Percentiles rank a stretch among this genome's conserved stretches.
These are phyloP conservation scores for Apaloderma vittatum DNA, from an alignment of 2,113 vertebrate species.

Conservation along the genomic window DNA sequence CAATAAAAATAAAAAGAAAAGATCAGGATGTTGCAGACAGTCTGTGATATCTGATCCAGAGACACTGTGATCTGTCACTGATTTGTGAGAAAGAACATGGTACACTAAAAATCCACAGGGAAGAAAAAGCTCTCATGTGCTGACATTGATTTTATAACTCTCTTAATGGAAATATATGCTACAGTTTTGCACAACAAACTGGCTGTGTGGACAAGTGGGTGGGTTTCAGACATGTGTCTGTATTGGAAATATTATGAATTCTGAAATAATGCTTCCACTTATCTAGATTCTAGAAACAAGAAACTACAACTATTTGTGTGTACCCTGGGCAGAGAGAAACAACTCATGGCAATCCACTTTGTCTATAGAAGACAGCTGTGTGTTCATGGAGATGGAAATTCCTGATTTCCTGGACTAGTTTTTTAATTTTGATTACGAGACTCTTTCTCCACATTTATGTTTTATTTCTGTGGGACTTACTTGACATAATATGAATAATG, in stretches of 20 bases:
- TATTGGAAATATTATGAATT: background rate
- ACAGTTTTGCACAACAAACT: background rate
- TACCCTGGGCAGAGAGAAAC: background rate
- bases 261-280: background rate
- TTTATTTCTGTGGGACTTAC: background rate
- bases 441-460: background rate
- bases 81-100: background rate
- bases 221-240: background rate
- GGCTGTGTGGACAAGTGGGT: background rate
- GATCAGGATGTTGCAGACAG: background rate
- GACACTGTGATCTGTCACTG: background rate
- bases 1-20: slow-evolving; percentile 38
- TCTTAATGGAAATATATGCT: background rate
- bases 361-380: background rate
- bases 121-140: background rate
- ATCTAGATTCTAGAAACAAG: background rate
- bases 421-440: background rate
- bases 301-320: background rate
- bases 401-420: background rate
- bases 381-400: background rate
- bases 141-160: background rate
- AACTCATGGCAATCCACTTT: background rate
- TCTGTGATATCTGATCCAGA: background rate
- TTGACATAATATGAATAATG: background rate
- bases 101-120: background rate